A percentile compares a stretch with the other conserved stretches of the same genome.
Conservation (phyloP, 2,888 invertebrate species). For the Atethmia centrago region DNA sequence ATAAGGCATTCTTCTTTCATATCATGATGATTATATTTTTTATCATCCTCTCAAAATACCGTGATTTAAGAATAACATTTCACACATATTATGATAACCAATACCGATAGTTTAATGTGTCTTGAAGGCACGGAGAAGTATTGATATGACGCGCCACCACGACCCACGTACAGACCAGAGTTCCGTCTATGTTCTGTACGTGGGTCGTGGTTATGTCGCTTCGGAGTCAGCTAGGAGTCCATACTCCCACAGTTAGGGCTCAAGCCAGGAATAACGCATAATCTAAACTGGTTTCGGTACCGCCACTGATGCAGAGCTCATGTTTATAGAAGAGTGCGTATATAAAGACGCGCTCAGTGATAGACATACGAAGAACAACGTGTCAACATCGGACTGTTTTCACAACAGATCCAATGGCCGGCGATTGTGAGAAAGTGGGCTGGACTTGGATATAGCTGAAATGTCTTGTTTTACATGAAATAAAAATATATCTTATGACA, state of each 20-base stretch:
- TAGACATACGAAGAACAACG: not conserved
- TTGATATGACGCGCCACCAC: too few species aligned
- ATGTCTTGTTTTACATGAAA: too few species aligned
- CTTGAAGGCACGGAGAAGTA: not conserved
- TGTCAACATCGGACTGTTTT: slow-evolving; percentile 48
- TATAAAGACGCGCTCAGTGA: slow-evolving; percentile 2
- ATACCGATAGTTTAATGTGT: not conserved
- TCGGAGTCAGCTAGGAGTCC: too few species aligned
- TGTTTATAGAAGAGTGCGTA: slow-evolving; percentile 40
- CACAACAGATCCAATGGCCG: slow-evolving; percentile 49
- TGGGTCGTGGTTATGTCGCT: not conserved
- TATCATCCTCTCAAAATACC: not conserved
- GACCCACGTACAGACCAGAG: too few species aligned
- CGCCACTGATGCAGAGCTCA: not conserved
- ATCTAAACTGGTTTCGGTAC: not conserved
- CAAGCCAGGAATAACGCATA: not conserved
- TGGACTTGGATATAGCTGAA: not conserved
- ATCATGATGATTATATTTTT: not conserved
- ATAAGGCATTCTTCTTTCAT: not conserved
- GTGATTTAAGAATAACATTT: too few species aligned
- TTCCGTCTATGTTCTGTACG: too few species aligned
- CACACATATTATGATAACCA: not conserved
- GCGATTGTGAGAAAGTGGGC: slow-evolving; percentile 32
- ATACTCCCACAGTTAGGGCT: too few species aligned
- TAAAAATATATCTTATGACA: too few species aligned